phyloP scores from a whole-genome alignment of 1,140 invertebrate genomes.

The Bombus polaris region DNA sequence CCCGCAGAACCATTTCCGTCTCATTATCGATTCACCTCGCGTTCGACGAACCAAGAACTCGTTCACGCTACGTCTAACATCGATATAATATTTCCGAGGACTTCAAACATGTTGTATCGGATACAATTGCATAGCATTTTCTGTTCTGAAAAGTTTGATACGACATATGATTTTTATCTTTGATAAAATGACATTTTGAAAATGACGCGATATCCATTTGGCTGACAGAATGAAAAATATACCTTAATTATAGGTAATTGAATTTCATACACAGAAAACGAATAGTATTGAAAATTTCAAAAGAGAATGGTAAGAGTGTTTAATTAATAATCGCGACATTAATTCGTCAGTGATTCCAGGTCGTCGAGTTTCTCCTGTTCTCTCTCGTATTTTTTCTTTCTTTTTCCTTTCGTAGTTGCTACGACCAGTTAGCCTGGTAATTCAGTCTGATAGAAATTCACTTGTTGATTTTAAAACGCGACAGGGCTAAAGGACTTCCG shows the following conservation, averaged over 20 bases:
- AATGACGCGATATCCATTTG: too few species aligned
- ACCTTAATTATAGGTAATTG: background rate
- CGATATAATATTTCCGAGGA: background rate
- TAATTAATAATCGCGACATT: background rate
- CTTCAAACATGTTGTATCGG: background rate
- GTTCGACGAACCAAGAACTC: background rate
- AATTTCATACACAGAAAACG: background rate
- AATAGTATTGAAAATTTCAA: background rate
- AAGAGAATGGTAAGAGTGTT: background rate
- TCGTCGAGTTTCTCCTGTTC: background rate
- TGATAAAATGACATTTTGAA: background rate
- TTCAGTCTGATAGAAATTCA: constrained; percentile 16
- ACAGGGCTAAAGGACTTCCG: constrained; percentile 24
- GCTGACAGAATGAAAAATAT: too few species aligned
- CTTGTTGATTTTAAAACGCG: constrained; percentile 44
- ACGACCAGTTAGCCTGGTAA: background rate
- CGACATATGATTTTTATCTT: background rate
- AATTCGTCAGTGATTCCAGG: background rate
- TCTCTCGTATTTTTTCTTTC: background rate
- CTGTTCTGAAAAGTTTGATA: background rate
- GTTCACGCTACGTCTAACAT: background rate
- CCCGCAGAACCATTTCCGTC: constrained; percentile 1
- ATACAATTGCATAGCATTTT: background rate
- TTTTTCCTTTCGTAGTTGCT: background rate
- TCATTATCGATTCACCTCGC: constrained; percentile 24